Conservation (phyloP, 1,140 invertebrate genomes). For the Pseudomyrmex gracilis region DNA sequence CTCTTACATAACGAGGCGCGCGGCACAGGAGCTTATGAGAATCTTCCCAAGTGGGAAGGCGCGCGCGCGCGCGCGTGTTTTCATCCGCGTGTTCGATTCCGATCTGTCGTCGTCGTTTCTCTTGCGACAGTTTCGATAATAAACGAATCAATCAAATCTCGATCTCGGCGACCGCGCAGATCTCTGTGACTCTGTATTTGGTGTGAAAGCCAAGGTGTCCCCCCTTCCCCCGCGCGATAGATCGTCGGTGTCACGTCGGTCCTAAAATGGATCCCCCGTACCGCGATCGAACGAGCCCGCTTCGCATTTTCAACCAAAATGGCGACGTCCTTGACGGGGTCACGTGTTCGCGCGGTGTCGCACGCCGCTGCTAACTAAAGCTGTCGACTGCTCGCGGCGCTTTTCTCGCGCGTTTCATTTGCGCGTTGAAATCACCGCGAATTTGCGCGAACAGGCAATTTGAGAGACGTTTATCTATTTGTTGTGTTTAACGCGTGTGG, state of each 20-base stretch:
- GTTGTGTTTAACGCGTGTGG: too few species aligned
- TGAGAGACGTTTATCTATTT: conserved; percentile 33
- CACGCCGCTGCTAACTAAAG: conserved; percentile 21
- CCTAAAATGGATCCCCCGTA: conserved; percentile 35
- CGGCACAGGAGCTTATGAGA: conserved; percentile 70
- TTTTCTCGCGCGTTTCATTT: conserved; percentile 35
- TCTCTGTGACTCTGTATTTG: conserved; percentile 27
- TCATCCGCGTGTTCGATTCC: not conserved
- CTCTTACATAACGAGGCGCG: conserved; percentile 68
- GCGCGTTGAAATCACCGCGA: conserved; percentile 72
- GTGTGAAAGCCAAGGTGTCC: conserved; percentile 47
- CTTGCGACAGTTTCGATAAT: not conserved
- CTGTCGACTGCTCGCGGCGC: conserved; percentile 41
- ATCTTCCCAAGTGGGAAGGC: conserved; percentile 66
- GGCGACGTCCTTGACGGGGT: conserved; percentile 82
- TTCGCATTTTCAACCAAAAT: conserved; percentile 75
- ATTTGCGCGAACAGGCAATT: conserved; percentile 52
- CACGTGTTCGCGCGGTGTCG: conserved; percentile 74
- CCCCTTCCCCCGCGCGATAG: conserved; percentile 1
- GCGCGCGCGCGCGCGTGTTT: conserved; percentile 43
- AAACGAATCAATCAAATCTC: conserved; percentile 11
- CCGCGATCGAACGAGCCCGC: conserved; percentile 49
- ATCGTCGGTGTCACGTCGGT: conserved; percentile 30
- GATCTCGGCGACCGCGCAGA: not conserved
- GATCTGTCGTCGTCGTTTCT: not conserved